Conservation (phyloP, 1,140 invertebrate species). For the Pogonomyrmex californicus region DNA sequence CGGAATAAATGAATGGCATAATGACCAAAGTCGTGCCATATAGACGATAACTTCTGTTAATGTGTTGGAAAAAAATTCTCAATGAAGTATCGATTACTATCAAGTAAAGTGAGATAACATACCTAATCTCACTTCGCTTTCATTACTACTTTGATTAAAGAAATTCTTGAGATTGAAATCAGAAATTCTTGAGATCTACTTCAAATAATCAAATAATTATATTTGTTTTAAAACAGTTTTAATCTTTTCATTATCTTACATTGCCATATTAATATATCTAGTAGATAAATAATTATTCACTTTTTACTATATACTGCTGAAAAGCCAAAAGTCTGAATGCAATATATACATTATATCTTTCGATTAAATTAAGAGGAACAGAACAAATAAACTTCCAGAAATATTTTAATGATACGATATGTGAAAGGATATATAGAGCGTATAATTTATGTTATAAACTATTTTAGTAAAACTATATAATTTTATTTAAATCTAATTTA, state of each 20-base stretch:
- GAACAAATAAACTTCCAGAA: too few species aligned
- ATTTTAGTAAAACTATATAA: too few species aligned
- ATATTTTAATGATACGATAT: too few species aligned
- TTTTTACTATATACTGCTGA: too few species aligned
- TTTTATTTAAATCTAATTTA: too few species aligned
- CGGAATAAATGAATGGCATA: conserved; percentile 66
- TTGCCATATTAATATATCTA: neutral
- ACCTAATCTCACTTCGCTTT: conserved; percentile 2
- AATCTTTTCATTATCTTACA: neutral
- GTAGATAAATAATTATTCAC: neutral
- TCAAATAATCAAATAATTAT: neutral
- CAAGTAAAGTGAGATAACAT: neutral
- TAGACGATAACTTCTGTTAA: conserved; percentile 38
- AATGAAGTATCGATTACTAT: conserved; percentile 30
- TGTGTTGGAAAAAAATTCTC: neutral
- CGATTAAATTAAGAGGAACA: too few species aligned
- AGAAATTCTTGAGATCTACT: neutral
- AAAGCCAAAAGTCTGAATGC: too few species aligned
- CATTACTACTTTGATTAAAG: neutral
- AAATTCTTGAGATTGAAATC: neutral
- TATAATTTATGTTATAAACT: too few species aligned
- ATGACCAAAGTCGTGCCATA: conserved; percentile 45
- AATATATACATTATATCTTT: too few species aligned
- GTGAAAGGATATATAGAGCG: too few species aligned
- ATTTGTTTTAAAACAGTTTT: neutral